Evolutionary conservation across 2,113 vertebrate genomes (phyloP).

Genomic region (Pomatostomus ruficeps): DNA sequence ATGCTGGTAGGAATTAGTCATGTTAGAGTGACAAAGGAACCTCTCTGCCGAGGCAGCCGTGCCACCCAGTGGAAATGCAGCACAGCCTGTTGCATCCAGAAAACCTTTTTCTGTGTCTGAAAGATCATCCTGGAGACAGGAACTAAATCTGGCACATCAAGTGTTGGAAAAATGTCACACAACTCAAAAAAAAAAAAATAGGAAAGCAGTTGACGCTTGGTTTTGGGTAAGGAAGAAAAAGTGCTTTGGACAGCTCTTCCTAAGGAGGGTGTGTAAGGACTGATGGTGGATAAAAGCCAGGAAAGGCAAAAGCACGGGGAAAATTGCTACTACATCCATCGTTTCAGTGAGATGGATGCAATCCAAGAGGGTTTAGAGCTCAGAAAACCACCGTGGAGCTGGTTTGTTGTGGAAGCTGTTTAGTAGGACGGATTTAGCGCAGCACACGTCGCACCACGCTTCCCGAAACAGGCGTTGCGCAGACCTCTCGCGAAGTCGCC

Average conservation of each 20-base stretch:
- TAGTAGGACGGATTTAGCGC: background rate
- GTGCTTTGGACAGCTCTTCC: background rate
- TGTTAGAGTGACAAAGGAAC: slow-evolving; percentile 31
- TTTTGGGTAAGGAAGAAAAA: background rate
- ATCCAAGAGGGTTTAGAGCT: background rate
- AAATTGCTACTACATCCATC: background rate
- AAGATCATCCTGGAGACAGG: slow-evolving; percentile 27
- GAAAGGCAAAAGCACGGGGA: background rate
- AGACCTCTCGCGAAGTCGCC: background rate
- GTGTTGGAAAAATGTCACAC: background rate
- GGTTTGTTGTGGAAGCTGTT: background rate
- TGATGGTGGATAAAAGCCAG: background rate
- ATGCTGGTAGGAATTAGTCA: slow-evolving; percentile 55
- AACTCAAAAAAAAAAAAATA: background rate
- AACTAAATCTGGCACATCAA: slow-evolving; percentile 45
- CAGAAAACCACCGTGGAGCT: background rate
- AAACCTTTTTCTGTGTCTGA: background rate
- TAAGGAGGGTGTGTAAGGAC: background rate
- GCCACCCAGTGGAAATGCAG: slow-evolving; percentile 51
- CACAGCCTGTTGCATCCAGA: background rate
- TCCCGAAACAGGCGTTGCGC: background rate
- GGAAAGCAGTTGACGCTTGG: background rate
- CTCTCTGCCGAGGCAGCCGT: slow-evolving; percentile 10
- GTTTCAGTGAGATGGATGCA: background rate
- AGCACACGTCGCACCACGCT: background rate